Evolutionary conservation across 2,888 invertebrate species (phyloP), one percentile per base, ranked within the genome.

Genomic region (Meteorus colon): DNA sequence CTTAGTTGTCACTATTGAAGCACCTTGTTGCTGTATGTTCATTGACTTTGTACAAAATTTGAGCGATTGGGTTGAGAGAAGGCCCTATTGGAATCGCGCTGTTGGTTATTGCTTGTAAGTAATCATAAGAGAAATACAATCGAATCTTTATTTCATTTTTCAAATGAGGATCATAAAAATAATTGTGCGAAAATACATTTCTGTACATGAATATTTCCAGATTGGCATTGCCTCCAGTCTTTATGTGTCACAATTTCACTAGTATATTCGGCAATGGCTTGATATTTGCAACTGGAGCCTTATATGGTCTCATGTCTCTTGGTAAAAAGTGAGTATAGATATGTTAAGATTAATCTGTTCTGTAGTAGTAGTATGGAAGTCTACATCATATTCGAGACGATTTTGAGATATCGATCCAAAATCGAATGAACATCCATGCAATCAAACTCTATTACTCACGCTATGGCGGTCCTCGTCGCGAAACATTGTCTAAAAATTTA

Each of bases 21-120:
- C 98, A 59, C 99, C 99, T 0, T 98, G 97, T 90, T 98, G 98
- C 91, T 99, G 98, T 91, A 93, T 97, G 91, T 99, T 98, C 91
- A 93, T 99, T 81, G 98, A 98, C 88, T 96, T 96, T 91, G 97
- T 98, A 75, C 96, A 97, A 90, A 93, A 93, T 78, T 91, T 98
- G 73, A 96, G 96, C 77, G 94, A 94, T 85, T 94, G 93, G 91
- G 94, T 96, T 73, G 97, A 98, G 85, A 91, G 92, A 73, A 93
- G 96, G 82, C 97, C 98, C 0, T 94, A 96, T 87, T 98, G 96
- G 96, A 95, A 97, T 87, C 95, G 97, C 90, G 97, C 97, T 14
- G 93, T 93, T 4, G 91, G 94, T 70, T 98, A 98, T 91, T 92
- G 96, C 85, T 90, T 93, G 98, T 98, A 91, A 94, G 95, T 93